Evolutionary conservation across 2,113 vertebrate species (phyloP), one percentile per base, ranked within the genome.

Genomic region (Xyrauchen texanus): DNA sequence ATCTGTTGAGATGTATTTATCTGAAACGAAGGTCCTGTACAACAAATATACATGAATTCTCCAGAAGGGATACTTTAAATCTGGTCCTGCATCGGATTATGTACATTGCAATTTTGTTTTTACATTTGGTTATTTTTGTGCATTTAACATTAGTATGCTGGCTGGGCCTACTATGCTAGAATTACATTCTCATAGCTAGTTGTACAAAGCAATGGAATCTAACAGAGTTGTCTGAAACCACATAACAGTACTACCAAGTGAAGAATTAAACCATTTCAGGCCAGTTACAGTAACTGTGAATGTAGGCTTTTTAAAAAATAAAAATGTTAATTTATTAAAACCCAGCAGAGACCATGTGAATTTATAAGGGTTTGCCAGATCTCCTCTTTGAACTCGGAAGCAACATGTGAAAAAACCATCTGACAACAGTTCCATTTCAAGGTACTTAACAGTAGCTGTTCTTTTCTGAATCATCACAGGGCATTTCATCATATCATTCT

Each of bases 61-160:
- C 91, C 90, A 95, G 92, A 94, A 94, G 93, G 93, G 94, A 96
- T 95, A 95, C 92, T 94, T 91, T 71, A 61, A 58, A 94, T 93
- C 70, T 76, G 42, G 75, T 96, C 94, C 96, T 98, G 96, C 96
- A 98, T 96, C 96, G 94, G 96, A 95, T 93, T 93, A 92, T 93
- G 91, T 91, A 95, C 91, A 93, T 86, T 90, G 91, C n/a, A n/a
- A n/a, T n/a, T n/a, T 89, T 65, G 86, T 90, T 92, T 93, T 92
- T 95, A 95, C 94, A 94, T 96, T 96, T 97, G 95, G 96, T 96
- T 97, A 96, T 85, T 92, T n/a, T 93, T 94, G 92, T 94, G 93
- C 92, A 93, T 93, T 91, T 89, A 93, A 91, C 82, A 86, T 93
- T 91, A 92, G 89, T 91, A 89, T 86, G 87, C 94, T 92, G 92